These are phyloP conservation scores for Fulica atra DNA, from an alignment of 2,113 vertebrate species.

Conservation along the genomic window DNA sequence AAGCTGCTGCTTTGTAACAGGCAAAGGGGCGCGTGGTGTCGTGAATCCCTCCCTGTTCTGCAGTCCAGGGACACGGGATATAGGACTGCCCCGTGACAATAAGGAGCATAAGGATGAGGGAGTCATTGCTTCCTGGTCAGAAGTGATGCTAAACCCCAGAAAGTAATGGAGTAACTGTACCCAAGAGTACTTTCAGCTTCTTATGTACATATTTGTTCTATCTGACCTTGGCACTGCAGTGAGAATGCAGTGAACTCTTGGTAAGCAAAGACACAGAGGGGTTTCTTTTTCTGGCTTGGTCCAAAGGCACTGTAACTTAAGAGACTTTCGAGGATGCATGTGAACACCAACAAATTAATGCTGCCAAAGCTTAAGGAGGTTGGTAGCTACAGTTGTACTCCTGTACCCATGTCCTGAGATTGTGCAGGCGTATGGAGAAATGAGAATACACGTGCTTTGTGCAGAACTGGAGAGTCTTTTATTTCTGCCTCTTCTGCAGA, in stretches of 20 bases:
- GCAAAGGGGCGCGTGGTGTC: neutral
- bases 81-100: neutral
- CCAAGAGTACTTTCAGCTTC: neutral
- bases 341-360: neutral
- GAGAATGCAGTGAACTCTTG: neutral
- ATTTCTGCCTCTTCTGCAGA: neutral
- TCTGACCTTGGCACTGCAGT: neutral
- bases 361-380: neutral
- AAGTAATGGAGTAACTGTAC: neutral
- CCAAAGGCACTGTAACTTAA: neutral
- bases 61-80: accelerated
- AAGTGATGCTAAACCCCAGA: neutral
- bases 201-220: neutral
- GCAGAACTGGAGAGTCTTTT: neutral
- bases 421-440: neutral
- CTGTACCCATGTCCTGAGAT: neutral
- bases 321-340: neutral
- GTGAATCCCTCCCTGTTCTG: neutral
- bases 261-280: neutral
- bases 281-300: neutral
- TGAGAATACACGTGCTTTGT: neutral
- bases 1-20: neutral
- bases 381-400: neutral
- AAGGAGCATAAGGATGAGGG: neutral
- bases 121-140: neutral